These are phyloP conservation scores for Harpalus rufipes DNA, from an alignment of 2,888 invertebrate species.

Conservation along the genomic window DNA sequence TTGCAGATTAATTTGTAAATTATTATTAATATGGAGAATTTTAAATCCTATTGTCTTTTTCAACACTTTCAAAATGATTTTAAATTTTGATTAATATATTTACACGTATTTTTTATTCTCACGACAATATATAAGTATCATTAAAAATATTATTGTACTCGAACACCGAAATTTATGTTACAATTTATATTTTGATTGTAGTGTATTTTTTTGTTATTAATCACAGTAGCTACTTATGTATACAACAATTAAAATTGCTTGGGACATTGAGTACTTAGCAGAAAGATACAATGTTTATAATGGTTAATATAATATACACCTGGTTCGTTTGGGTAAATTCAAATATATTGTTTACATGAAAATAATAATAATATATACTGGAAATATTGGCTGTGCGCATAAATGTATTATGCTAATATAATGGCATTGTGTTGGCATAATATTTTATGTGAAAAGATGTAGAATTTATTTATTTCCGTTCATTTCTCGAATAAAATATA, in stretches of 20 bases:
- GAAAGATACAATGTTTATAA: constrained; percentile 12
- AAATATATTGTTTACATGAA: constrained; percentile 23
- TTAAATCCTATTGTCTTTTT: not conserved
- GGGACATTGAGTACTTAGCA: constrained; percentile 40
- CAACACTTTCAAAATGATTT: not conserved
- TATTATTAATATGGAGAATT: not conserved
- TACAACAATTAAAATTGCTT: constrained; percentile 23
- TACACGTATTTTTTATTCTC: not conserved
- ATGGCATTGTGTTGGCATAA: constrained; percentile 55
- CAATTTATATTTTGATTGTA: constrained; percentile 29
- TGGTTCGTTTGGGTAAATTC: constrained; percentile 29
- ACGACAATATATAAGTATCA: not conserved
- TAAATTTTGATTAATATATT: no score
- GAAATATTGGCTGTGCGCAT: constrained; percentile 63
- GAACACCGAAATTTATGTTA: constrained; percentile 18
- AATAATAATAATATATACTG: constrained; percentile 51
- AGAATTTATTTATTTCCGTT: constrained; percentile 56
- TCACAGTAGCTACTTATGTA: constrained; percentile 25
- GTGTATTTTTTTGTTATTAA: constrained; percentile 4
- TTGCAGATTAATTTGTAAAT: not conserved
- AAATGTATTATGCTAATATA: constrained; percentile 56
- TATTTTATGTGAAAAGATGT: constrained; percentile 64
- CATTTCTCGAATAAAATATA: constrained; percentile 57
- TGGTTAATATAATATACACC: constrained; percentile 32
- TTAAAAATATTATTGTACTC: not conserved